Base-by-base conservation (phyloP, 2,797 vertebrate genomes). In the Syngnathus acus region DNA sequence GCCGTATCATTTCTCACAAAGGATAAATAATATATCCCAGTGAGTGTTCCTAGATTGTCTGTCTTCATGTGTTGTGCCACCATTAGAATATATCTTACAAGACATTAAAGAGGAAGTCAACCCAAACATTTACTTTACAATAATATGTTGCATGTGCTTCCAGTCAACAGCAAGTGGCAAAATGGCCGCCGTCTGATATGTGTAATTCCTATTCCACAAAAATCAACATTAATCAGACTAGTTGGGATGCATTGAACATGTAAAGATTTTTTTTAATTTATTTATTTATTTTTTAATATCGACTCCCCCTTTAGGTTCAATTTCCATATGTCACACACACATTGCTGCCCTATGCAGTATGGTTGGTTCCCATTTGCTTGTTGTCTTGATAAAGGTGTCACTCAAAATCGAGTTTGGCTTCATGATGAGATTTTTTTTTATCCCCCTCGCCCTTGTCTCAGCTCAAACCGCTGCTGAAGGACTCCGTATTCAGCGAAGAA, bases 401-500 rank as follows among this genome's bases (percentile, higher is more conserved):
- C 75, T 80, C 70, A 81, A 84, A 84, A 71, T 69, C 50, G 78
- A 70, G 80, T 77, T 80, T 85, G 81, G 80, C 78, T 82, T 76
- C 76, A 76, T 86, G 86, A 89, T 87, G 82, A 84, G 84, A 84
- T 88, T 83, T 85, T 80, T 64, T 54, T 58, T 58, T 57, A 26
- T 32, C 26, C 26, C 26, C 32, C 8, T 73, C 76, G 66, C 70
- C 77, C 75, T 72, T 62, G 16, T 70, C 78, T 72, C 61, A 77
- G 77, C 77, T 72, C 67, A 68, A 85, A 77, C 73, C 10, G 73
- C 80, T 68, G 73, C 78, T 81, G 78, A 87, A 89, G 83, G 76
- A 86, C 83, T 80, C 80, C 80, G 77, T 68, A 83, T 83, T 78
- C 81, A 78, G 79, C 67, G 64, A 80, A 84, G 85, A 89, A 88